Evolutionary conservation across 92 coral and sea anemone genomes (phyloP).

Genomic region (Epizoanthus scotinus): DNA sequence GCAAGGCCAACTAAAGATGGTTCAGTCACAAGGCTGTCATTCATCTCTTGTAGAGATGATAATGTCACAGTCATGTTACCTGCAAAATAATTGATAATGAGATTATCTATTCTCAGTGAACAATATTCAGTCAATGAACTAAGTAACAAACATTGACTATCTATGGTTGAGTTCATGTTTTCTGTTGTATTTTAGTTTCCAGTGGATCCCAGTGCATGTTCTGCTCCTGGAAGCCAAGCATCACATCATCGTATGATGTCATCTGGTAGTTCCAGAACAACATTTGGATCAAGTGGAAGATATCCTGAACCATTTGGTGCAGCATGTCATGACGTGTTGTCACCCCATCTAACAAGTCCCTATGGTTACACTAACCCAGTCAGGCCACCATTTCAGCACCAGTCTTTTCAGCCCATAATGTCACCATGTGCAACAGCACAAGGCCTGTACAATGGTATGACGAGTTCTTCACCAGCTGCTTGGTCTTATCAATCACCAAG

Average conservation of each 20-base stretch:
- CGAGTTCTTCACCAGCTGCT: conserved; percentile 1
- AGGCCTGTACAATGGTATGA: not conserved
- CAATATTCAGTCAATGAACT: too few species aligned
- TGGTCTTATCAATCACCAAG: not conserved
- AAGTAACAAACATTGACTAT: too few species aligned
- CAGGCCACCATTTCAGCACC: not conserved
- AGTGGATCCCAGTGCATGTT: not conserved
- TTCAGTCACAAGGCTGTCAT: too few species aligned
- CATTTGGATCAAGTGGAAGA: not conserved
- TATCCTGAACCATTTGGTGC: not conserved
- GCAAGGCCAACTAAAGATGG: too few species aligned
- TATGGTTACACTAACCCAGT: not conserved
- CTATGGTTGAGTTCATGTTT: not conserved
- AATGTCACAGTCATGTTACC: too few species aligned
- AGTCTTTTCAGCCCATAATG: not conserved
- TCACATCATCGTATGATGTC: not conserved
- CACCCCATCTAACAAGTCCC: not conserved
- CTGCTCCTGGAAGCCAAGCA: not conserved
- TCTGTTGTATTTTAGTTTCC: not conserved
- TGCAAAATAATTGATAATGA: too few species aligned
- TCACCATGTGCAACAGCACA: not conserved
- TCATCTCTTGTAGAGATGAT: too few species aligned
- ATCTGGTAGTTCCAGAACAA: conserved; percentile 5
- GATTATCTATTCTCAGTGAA: too few species aligned
- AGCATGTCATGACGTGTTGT: not conserved